Base-by-base conservation (phyloP, 1,140 invertebrate genomes). In the Sinella curviseta region DNA sequence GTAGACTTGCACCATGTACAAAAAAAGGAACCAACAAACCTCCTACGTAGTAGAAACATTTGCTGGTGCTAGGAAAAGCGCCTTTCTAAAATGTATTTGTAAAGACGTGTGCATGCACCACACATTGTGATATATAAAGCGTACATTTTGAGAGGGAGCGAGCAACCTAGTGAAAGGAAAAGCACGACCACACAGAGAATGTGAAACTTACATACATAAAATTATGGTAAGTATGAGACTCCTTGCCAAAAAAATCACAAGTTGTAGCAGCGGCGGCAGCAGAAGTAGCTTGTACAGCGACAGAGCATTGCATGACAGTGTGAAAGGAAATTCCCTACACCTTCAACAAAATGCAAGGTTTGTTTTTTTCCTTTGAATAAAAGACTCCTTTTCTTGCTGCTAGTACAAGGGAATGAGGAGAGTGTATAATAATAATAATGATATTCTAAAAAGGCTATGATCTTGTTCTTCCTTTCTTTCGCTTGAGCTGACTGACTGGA, bases 201-300 rank as follows among this genome's bases (percentile, higher is more conserved):
- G 24, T 65, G 24, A n/a, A 16, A n/a, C 57, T 48, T 26, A 65
- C 57, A 65, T 65, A 4, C 16, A 65, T n/a, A 16, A 65, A 17
- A n/a, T n/a, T 65, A n/a, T 16, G 16, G 26, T 65, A n/a, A n/a
- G 16, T 26, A 65, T 17, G 57, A 16, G 26, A 65, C 57, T 48
- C n/a, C 39, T 65, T 65, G 57, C 57, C 57, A 48, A 48, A 48
- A 48, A 65, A 65, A n/a, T 65, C 57, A n/a, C 4, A 65, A 65
- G 8, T 16, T 65, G 57, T 26, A 12, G 26, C 24, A 26, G 3
- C 16, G 24, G 26, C 26, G 24, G 24, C 8, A 16, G 14, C 3
- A 16, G 57, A 17, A 65, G 39, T 16, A n/a, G 57, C 16, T 26
- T 17, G 14, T 4, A 65, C 16, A 26, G 57, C 16, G 8, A 16